phyloP scores from a whole-genome alignment of 2,888 invertebrate species.

The Ectemnius cavifrons region DNA sequence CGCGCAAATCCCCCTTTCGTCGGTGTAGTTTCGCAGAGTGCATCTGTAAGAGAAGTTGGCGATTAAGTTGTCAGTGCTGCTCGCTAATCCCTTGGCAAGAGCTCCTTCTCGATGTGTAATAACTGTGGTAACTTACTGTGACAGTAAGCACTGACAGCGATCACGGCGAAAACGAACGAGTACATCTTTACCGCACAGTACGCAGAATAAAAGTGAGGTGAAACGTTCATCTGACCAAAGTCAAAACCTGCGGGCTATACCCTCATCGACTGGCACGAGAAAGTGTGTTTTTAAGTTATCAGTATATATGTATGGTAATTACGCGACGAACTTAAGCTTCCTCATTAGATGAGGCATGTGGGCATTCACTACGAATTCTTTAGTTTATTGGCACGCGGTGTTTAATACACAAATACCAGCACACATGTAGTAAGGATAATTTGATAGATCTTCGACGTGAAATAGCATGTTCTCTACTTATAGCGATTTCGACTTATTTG shows the following conservation, averaged over 20 bases:
- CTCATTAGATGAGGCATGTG: slow-evolving; percentile 38
- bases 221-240: slow-evolving; percentile 43
- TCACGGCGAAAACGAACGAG: slow-evolving; percentile 31
- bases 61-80: background rate
- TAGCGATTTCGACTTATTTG: too few species aligned
- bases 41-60: slow-evolving; percentile 23
- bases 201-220: slow-evolving; percentile 47
- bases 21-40: slow-evolving; percentile 16
- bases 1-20: background rate
- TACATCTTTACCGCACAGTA: slow-evolving; percentile 47
- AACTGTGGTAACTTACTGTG: slow-evolving; percentile 41
- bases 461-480: too few species aligned
- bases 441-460: too few species aligned
- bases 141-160: slow-evolving; percentile 22
- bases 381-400: too few species aligned
- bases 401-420: too few species aligned
- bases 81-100: background rate
- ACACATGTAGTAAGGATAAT: too few species aligned
- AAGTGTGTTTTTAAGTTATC: slow-evolving; percentile 56
- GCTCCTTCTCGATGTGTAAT: background rate
- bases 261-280: slow-evolving; percentile 53
- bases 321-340: slow-evolving; percentile 25
- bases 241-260: slow-evolving; percentile 55
- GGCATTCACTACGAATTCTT: slow-evolving; percentile 23
- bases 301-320: slow-evolving; percentile 42